phyloP scores from a whole-genome alignment of 2,888 invertebrate species.

The Heliconius ismenius region DNA sequence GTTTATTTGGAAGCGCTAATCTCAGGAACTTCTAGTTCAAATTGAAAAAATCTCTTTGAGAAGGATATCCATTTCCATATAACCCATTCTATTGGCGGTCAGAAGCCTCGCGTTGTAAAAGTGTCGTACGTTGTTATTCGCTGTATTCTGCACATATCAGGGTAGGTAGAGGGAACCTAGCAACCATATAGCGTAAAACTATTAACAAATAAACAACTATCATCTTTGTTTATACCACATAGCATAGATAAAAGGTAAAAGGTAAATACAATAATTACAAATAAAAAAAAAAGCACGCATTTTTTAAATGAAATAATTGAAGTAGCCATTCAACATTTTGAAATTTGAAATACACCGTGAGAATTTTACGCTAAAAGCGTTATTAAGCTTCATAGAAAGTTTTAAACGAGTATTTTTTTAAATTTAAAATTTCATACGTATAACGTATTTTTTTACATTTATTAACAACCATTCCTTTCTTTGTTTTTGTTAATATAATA shows the following conservation, averaged over 20 bases:
- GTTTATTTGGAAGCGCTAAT: too few species aligned
- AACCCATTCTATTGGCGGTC: too few species aligned
- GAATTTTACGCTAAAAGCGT: constrained; percentile 3
- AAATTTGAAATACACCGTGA: constrained; percentile 4
- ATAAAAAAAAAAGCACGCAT: not conserved
- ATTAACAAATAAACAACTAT: not conserved
- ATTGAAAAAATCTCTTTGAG: too few species aligned
- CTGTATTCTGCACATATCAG: not conserved
- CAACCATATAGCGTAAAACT: too few species aligned
- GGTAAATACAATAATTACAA: not conserved
- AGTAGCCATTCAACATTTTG: not conserved
- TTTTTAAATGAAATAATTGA: not conserved
- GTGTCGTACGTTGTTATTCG: not conserved
- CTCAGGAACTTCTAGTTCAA: too few species aligned
- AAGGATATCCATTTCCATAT: too few species aligned
- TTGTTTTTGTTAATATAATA: not conserved
- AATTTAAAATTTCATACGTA: not conserved
- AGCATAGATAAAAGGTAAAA: not conserved
- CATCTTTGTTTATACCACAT: not conserved
- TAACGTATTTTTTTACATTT: not conserved
- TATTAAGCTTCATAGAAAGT: constrained; percentile 7
- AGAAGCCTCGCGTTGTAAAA: too few species aligned
- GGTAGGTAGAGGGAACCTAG: not conserved
- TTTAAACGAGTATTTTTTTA: not conserved
- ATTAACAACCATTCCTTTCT: not conserved